Base-by-base conservation (phyloP, 2,888 invertebrate genomes). In the Nymphalis urticae region DNA sequence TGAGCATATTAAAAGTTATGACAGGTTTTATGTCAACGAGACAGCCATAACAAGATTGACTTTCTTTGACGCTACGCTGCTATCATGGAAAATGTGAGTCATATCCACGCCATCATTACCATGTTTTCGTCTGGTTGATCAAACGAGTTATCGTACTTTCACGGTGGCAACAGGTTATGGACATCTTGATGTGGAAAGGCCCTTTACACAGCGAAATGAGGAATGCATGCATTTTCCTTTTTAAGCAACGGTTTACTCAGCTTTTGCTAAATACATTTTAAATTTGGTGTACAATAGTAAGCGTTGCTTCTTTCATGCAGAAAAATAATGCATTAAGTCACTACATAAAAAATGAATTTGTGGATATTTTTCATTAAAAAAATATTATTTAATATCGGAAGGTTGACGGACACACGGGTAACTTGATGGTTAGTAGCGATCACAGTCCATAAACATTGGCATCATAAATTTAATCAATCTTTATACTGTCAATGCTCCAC, bases 61-160 rank as follows among this genome's bases (percentile, higher is more conserved):
- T 72, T 72, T 72, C 70, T 67, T 70, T 66, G 54, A 69, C 36
- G 65, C 24, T 56, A 32, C 54, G n/a, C 32, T 65, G 62, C 66
- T 36, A 62, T 62, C 60, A 60, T 72, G 62, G 70, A 68, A 72
- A 70, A 68, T 63, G 36, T 72, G 68, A 72, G 63, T 72, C 71
- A 72, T 62, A 56, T 13, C 13, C 69, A 63, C 60, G 50, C 64
- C 60, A 62, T 60, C 71, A 48, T 48, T 66, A 24, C 48, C 21
- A 50, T 27, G 21, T n/a, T 32, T 54, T 17, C 32, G 48, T 47
- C 16, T 50, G 50, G 58, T 24, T 53, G 21, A 63, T 58, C 65
- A 66, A 68, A 70, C 70, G 50, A 70, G 65, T 63, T 70, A 63
- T 56, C 24, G 36, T 63, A 72, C 72, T 72, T 72, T 68, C 65